Evolutionary conservation across 2,797 vertebrate genomes (phyloP).

Genomic region (Etheostoma perlongum): DNA sequence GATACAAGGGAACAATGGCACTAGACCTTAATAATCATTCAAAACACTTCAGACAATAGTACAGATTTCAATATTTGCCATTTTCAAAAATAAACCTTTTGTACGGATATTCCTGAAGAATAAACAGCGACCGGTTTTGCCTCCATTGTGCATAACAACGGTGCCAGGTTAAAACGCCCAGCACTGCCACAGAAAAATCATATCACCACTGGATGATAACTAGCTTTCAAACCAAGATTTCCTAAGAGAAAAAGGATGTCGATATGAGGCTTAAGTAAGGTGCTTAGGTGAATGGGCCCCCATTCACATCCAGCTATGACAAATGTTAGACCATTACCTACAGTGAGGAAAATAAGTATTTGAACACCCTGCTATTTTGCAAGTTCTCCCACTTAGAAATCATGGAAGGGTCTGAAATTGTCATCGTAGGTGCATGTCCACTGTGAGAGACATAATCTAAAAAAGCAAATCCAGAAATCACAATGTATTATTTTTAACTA

Average conservation of each 20-base stretch:
- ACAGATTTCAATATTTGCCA: neutral
- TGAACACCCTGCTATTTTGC: no score
- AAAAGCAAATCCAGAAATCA: no score
- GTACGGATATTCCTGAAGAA: neutral
- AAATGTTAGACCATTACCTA: neutral
- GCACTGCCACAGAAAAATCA: neutral
- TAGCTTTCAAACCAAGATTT: slow-evolving; percentile 5
- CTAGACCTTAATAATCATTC: neutral
- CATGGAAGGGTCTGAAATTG: no score
- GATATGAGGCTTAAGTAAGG: neutral
- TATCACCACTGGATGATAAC: neutral
- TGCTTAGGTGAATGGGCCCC: neutral
- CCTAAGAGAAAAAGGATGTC: neutral
- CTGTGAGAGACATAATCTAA: no score
- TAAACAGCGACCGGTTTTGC: neutral
- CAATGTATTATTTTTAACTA: no score
- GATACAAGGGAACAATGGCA: neutral
- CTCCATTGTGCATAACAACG: neutral
- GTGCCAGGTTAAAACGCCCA: neutral
- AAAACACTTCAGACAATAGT: neutral
- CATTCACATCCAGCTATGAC: neutral
- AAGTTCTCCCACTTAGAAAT: no score
- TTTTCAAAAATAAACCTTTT: neutral
- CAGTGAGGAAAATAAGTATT: no score
- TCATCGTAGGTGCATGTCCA: no score